A percentile compares a stretch with the other conserved stretches of the same genome.
Conservation (phyloP, 1,140 invertebrate species). For the Mercenaria mercenaria region DNA sequence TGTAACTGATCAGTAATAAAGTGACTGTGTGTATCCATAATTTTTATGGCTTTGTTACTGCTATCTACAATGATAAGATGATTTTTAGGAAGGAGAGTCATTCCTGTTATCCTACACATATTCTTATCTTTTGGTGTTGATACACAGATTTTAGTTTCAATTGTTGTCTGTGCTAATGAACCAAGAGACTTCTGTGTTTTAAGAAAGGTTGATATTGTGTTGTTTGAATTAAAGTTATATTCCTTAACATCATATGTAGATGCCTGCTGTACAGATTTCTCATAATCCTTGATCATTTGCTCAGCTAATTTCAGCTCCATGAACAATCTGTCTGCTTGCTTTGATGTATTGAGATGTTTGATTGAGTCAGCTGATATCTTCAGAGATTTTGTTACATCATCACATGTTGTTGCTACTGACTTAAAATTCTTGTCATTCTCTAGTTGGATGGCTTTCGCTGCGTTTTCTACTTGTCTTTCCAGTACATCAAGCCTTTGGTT, state of each 20-base stretch:
- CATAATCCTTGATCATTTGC: background rate
- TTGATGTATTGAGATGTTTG: background rate
- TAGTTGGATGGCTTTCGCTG: background rate
- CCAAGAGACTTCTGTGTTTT: background rate
- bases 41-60: background rate
- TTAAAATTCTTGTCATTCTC: background rate
- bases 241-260: background rate
- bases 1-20: background rate
- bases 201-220: background rate
- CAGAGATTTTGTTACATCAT: background rate
- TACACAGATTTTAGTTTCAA: background rate
- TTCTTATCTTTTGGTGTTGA: background rate
- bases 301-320: background rate
- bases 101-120: background rate
- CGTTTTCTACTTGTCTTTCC: background rate
- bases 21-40: background rate
- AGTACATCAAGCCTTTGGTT: background rate
- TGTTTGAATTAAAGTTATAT: background rate
- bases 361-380: background rate
- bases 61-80: background rate
- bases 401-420: background rate
- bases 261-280: background rate
- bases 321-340: background rate
- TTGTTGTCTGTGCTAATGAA: background rate
- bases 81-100: background rate